A percentile compares a stretch with the other conserved stretches of the same genome.
These are phyloP conservation scores for Drosophila eohydei DNA, from an alignment of 2,888 invertebrate species.

Conservation along the genomic window DNA sequence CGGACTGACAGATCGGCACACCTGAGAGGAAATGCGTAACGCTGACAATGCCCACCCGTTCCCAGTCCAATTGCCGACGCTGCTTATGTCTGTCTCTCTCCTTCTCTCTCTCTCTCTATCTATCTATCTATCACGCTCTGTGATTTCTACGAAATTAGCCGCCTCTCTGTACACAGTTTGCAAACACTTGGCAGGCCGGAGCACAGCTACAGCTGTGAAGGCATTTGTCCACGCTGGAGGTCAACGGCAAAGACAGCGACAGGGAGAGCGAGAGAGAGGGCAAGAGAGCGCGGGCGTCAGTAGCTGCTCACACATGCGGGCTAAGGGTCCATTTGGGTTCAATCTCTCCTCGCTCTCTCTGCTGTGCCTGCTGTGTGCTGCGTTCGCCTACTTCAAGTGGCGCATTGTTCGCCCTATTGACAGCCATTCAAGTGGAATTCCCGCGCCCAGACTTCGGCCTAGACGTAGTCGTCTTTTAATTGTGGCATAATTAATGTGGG, in stretches of 20 bases:
- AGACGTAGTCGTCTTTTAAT: slow-evolving; percentile 60
- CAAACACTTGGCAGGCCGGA: slow-evolving; percentile 26
- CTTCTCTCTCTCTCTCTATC: neutral
- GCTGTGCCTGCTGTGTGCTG: slow-evolving; percentile 11
- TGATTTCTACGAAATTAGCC: slow-evolving; percentile 73
- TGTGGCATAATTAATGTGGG: slow-evolving; percentile 79
- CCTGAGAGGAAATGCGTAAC: slow-evolving; percentile 79
- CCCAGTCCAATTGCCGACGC: slow-evolving; percentile 14
- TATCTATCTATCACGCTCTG: slow-evolving; percentile 18
- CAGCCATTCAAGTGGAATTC: slow-evolving; percentile 74
- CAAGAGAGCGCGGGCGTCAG: neutral
- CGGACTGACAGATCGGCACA: slow-evolving; percentile 48
- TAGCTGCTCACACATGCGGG: slow-evolving; percentile 44
- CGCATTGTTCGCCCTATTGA: slow-evolving; percentile 67
- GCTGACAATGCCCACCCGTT: slow-evolving; percentile 25
- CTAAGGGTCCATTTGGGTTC: slow-evolving; percentile 43
- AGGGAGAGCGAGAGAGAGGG: neutral
- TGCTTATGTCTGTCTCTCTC: slow-evolving; percentile 6
- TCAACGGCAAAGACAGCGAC: slow-evolving; percentile 43
- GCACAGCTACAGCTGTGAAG: slow-evolving; percentile 43
- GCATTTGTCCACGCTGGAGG: slow-evolving; percentile 77
- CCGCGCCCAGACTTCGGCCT: slow-evolving; percentile 37
- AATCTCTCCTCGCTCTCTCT: slow-evolving; percentile 3
- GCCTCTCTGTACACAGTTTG: slow-evolving; percentile 43
- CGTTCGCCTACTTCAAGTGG: slow-evolving; percentile 60